Percentiles rank a stretch among this genome's conserved stretches.
phyloP scores from a whole-genome alignment of 2,797 vertebrate species.

The Lagocephalus sceleratus region DNA sequence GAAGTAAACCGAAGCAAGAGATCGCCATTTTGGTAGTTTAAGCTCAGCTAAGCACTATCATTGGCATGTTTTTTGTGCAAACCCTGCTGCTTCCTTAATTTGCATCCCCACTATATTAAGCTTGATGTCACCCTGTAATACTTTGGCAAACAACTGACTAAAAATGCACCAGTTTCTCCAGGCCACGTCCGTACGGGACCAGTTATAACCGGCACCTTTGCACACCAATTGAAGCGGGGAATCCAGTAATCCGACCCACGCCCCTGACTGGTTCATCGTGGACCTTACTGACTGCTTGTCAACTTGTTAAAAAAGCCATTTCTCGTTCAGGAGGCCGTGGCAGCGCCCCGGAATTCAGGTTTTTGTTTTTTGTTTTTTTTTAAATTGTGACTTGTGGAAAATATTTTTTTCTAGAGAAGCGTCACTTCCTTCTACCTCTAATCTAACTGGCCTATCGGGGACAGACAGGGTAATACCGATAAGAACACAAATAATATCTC shows the following conservation, averaged over 20 bases:
- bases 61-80: constrained; percentile 71
- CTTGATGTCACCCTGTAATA: constrained; percentile 58
- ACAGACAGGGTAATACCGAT: constrained; percentile 13
- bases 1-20: constrained; percentile 21
- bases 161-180: constrained; percentile 52
- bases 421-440: too few species aligned
- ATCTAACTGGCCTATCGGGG: not conserved
- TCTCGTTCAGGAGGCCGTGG: constrained; percentile 22
- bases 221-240: constrained; percentile 60
- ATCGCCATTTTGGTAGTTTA: constrained; percentile 45
- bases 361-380: constrained; percentile 18
- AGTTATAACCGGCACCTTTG: constrained; percentile 53
- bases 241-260: constrained; percentile 61
- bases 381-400: constrained; percentile 5
- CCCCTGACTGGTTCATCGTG: not conserved
- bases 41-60: constrained; percentile 53
- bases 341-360: constrained; percentile 11
- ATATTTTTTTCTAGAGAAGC: too few species aligned
- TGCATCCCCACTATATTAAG: constrained; percentile 39
- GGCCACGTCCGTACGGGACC: constrained; percentile 33
- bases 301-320: constrained; percentile 17
- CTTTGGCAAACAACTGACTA: constrained; percentile 73
- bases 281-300: too few species aligned
- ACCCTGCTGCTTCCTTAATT: constrained; percentile 56
- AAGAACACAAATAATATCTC: constrained; percentile 15